Base-by-base conservation (phyloP, 2,888 invertebrate species). In the Unio pictorum region DNA sequence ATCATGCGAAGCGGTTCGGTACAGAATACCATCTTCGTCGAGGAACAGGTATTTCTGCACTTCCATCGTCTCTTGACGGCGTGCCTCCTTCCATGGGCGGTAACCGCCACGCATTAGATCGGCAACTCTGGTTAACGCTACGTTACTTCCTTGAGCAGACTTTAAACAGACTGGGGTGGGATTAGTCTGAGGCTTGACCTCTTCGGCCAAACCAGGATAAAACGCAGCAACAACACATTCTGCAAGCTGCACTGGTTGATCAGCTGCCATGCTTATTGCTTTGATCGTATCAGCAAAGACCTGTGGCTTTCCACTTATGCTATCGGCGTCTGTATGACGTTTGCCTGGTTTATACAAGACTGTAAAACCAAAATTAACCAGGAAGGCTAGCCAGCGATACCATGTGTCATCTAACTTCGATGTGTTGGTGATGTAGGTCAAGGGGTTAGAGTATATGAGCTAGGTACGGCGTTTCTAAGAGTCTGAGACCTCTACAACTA, bases 391-490 rank as follows among this genome's bases (percentile, higher is more conserved):
- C 74, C 71, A 71, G 54, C 71, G 62, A n/a, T 68, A 57, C 18
- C 68, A 64, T 30, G 71, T 67, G 23, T 66, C 68, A 66, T 68
- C 74, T 20, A 68, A 55, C 54, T 71, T 71, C 1, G 76, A 71
- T 6, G 72, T 68, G 17, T 68, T 70, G 30, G 64, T 61, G 2
- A 73, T 59, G 55, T 77, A 69, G 23, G 68, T 73, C 7, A 71
- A 54, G 4, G 74, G 78, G 30, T 74, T 71, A 55, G 68, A 72
- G 56, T 73, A 75, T 76, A 65, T 67, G 69, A 20, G 64, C 67
- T 56, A 68, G 67, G 59, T 81, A 81, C 34, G 74, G 75, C 18
- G 59, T 30, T 54, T 81, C 78, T 57, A 68, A 26, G 0, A n/a
- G 55, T 59, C 56, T 55, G 57, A 58, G 56, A 4, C 28, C 23